Base-by-base conservation (phyloP, 2,797 vertebrate species). In the Holocentrus rufus region DNA sequence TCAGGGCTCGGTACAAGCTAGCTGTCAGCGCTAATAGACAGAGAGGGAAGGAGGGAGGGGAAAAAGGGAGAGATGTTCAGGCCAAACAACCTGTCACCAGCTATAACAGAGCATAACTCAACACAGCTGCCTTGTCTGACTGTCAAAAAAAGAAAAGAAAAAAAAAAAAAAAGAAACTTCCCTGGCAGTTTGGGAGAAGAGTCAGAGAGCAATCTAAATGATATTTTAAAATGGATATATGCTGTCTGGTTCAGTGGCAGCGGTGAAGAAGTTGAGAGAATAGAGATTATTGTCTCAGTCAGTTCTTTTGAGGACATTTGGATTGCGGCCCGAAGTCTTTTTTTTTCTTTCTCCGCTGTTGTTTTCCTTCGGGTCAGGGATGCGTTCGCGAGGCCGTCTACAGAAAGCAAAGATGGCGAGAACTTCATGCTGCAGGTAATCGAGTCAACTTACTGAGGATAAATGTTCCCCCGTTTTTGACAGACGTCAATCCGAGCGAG, bases 21-120 rank as follows among this genome's bases (percentile, higher is more conserved):
- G 79, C 88, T 90, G 92, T 90, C 91, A 90, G 76, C 0, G 76
- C 83, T 91, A 91, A 92, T 89, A 91, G 88, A 87, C 80, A 52
- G 84, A 60, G 78, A 72, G 55, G 58, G 77, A 83, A 22, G 71
- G 74, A 67, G 31, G 69, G 70, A 54, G 69, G 55, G 22, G 44
- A 20, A 9, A 4, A 4, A 60, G 63, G 67, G 30, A 36, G 56
- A 77, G 73, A 72, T 84, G 83, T 85, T 87, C 64, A 22, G 81
- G 70, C 76, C 69, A 87, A 87, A 85, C 83, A 80, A 75, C 34
- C 84, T 87, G 85, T 87, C 89, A 82, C 65, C 84, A 60, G 73
- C 77, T 67, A 74, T 58, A 80, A 79, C 71, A 2, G 54, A 76
- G 73, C 68, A 69, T 3, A 75, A 70, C 39, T 11, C 52, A 49